Base-by-base conservation (phyloP, 2,797 vertebrate species). In the Necrosyrtes monachus region DNA sequence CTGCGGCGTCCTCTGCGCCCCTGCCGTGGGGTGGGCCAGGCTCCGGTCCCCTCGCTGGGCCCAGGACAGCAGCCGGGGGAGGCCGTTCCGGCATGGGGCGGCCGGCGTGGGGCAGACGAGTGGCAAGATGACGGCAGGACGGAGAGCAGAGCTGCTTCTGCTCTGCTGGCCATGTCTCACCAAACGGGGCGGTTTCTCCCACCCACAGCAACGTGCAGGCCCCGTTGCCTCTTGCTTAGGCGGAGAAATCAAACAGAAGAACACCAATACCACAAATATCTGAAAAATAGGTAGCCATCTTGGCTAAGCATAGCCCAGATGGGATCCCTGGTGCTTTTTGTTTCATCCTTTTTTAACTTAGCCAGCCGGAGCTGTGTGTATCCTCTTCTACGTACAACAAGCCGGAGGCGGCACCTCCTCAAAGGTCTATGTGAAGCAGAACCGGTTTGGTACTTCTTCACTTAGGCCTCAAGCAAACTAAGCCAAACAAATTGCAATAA, bases 141-240 rank as follows among this genome's bases (percentile, higher is more conserved):
- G 2, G 11, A 39, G 11, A 48, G n/a, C 28, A 45, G 48, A 30
- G 41, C 13, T 3, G 7, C 35, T 79, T 43, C 63, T 35, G 15
- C 16, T 50, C 43, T 62, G 30, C 19, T 62, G 2, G 0, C 19
- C 20, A 22, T 13, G 7, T 35, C 62, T 53, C 30, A 53, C n/a
- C 11, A 13, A n/a, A 59, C 1, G 1, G 13, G 25, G 12, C 1
- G 0, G 16, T 20, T 77, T 64, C 45, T 57, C 15, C 33, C 53
- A 45, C 22, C 31, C 64, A 18, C 31, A 53, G 16, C 18, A 50
- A 37, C 33, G 16, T 2, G 13, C 35, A 57, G 33, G 12, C 54
- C 27, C 41, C 39, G 22, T 8, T 75, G 7, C 31, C 24, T 56
- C 69, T 57, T 63, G 11, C 10, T 85, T 46, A 60, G 22, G 18